Percentiles rank a stretch among this genome's conserved stretches.
Evolutionary conservation across 2,113 vertebrate genomes (phyloP).

Genomic region (Hirundichthys speculiger): DNA sequence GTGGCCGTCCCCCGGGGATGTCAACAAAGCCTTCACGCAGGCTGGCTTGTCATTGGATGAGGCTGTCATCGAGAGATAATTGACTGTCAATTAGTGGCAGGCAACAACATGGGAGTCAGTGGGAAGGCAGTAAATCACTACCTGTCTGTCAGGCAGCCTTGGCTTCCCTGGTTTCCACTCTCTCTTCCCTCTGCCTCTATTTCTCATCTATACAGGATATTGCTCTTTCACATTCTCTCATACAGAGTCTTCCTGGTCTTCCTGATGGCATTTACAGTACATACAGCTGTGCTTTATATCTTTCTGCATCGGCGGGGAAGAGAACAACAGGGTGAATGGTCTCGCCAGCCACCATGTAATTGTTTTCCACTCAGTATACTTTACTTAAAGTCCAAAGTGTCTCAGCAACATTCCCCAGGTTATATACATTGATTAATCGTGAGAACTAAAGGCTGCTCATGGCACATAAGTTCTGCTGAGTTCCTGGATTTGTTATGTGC

Average conservation of each 20-base stretch:
- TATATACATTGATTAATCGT: constrained; percentile 20
- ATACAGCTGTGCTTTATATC: neutral
- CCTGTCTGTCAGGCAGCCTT: constrained; percentile 55
- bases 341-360: constrained; percentile 21
- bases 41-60: constrained; percentile 35
- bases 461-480: constrained; percentile 32
- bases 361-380: constrained; percentile 20
- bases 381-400: constrained; percentile 38
- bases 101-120: constrained; percentile 58
- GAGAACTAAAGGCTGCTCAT: constrained; percentile 5
- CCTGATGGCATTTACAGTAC: constrained; percentile 25
- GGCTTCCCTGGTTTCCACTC: constrained; percentile 32
- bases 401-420: constrained; percentile 22
- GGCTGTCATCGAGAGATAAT: constrained; percentile 67
- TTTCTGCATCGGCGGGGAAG: fast-evolving
- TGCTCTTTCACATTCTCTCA: constrained; percentile 8
- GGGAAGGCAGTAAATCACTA: constrained; percentile 67
- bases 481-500: constrained; percentile 9
- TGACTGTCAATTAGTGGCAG: constrained; percentile 71
- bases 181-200: constrained; percentile 23
- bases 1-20: constrained; percentile 35
- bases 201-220: constrained; percentile 1
- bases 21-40: constrained; percentile 55
- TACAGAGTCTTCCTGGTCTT: neutral
- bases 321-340: constrained; percentile 41